phyloP scores from a whole-genome alignment of 2,113 vertebrate species.

The Penelope pileata region DNA sequence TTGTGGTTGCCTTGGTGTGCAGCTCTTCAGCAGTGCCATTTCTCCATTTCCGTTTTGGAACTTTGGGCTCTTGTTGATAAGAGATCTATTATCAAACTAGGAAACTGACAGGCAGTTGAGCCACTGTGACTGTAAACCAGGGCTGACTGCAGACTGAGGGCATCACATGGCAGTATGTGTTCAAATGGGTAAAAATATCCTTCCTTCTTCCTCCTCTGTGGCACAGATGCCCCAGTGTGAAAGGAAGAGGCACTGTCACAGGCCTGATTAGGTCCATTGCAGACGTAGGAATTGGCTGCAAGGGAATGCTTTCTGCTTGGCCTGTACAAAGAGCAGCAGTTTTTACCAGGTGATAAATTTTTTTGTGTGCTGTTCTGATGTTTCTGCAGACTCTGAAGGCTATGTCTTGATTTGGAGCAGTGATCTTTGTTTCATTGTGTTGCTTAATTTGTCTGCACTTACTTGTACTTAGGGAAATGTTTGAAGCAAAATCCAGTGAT shows the following conservation, averaged over 20 bases:
- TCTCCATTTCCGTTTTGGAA: constrained; percentile 13
- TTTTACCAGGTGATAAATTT: background rate
- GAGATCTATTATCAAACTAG: background rate
- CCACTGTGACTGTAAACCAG: background rate
- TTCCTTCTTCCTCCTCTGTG: constrained; percentile 13
- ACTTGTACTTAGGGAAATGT: background rate
- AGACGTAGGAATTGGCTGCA: background rate
- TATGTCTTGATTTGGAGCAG: background rate
- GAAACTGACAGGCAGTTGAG: background rate
- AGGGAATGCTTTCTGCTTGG: background rate
- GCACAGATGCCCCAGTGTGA: constrained; percentile 23
- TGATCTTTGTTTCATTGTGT: background rate
- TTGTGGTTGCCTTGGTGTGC: background rate
- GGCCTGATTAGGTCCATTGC: background rate
- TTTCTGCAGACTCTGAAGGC: background rate
- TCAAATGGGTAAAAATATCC: constrained; percentile 52
- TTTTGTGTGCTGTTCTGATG: too few relatives aligned
- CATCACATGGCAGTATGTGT: constrained; percentile 24
- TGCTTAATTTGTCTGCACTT: constrained; percentile 1
- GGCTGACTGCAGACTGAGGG: background rate
- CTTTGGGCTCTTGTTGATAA: constrained; percentile 18
- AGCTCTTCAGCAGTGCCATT: background rate
- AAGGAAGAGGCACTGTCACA: background rate
- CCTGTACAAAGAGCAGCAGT: background rate
- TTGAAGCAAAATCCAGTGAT: background rate